A percentile compares a stretch with the other conserved stretches of the same genome.
phyloP scores from a whole-genome alignment of 2,888 invertebrate species.

The Meteorus colon region DNA sequence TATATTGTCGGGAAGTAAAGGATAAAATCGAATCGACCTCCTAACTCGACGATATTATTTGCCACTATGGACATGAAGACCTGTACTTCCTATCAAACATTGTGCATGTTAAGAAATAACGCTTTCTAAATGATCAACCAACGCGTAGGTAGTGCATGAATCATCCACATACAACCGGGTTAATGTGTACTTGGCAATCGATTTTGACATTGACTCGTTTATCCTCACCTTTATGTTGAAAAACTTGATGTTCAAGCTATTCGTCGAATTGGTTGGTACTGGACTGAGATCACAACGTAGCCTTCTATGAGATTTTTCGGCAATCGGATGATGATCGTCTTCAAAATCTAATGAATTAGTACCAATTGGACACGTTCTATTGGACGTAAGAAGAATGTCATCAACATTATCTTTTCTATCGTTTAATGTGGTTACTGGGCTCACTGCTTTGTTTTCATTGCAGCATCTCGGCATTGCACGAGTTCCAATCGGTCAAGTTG shows the following conservation, averaged over 20 bases:
- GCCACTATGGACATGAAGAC: not conserved
- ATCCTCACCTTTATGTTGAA: constrained; percentile 66
- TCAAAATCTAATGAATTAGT: constrained; percentile 65
- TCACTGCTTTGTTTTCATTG: constrained; percentile 71
- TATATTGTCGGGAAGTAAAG: not conserved
- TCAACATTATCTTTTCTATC: constrained; percentile 61
- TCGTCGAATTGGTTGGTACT: constrained; percentile 67
- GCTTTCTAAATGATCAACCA: constrained; percentile 9
- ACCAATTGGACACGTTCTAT: constrained; percentile 61
- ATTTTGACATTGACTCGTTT: not conserved
- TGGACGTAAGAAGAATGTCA: constrained; percentile 65
- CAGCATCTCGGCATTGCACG: constrained; percentile 74
- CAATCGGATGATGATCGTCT: constrained; percentile 62
- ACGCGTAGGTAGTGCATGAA: constrained; percentile 27
- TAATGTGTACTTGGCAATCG: constrained; percentile 18
- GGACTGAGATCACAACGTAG: constrained; percentile 71
- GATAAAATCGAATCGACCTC: constrained; percentile 13
- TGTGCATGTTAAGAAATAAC: not conserved
- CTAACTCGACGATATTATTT: not conserved
- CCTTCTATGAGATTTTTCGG: constrained; percentile 69
- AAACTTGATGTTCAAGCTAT: constrained; percentile 67
- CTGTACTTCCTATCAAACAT: not conserved
- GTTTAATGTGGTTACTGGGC: constrained; percentile 66
- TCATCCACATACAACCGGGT: constrained; percentile 15
- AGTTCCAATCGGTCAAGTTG: constrained; percentile 46